A percentile compares a stretch with the other conserved stretches of the same genome.
phyloP scores from a whole-genome alignment of 2,113 vertebrate species.

The Crotalus viridis region DNA sequence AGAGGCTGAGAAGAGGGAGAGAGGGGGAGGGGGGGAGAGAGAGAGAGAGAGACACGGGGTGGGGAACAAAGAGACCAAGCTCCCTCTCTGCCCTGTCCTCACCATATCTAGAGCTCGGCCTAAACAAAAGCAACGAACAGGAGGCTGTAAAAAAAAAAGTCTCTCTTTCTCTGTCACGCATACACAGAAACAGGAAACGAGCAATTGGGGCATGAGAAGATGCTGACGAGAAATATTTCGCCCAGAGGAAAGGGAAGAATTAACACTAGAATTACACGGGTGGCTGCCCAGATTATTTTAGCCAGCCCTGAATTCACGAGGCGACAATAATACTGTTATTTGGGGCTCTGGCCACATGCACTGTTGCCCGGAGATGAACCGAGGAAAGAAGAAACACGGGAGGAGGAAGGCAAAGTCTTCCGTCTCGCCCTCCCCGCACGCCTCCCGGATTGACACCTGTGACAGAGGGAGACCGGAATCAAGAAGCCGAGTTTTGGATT shows the following conservation, averaged over 20 bases:
- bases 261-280: neutral
- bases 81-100: neutral
- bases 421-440: neutral
- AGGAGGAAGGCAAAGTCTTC: neutral
- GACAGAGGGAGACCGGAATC: neutral
- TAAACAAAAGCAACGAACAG: slow-evolving; percentile 13
- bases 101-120: neutral
- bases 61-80: slow-evolving; percentile 17
- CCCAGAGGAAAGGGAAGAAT: neutral
- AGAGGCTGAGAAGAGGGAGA: neutral
- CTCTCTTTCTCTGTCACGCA: neutral
- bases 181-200: neutral
- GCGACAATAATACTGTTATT: neutral
- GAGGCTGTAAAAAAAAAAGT: neutral
- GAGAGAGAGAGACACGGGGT: neutral
- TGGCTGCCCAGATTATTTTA: neutral
- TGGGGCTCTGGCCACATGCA: neutral
- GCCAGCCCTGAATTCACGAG: neutral
- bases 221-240: neutral
- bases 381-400: neutral
- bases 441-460: neutral
- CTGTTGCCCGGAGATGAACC: neutral
- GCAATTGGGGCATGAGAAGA: neutral
- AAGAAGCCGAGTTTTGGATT: neutral
- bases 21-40: neutral